phyloP scores from a whole-genome alignment of 30 jellyfish, hydroid and myxozoan species.

The Cassiopea xamachana region DNA sequence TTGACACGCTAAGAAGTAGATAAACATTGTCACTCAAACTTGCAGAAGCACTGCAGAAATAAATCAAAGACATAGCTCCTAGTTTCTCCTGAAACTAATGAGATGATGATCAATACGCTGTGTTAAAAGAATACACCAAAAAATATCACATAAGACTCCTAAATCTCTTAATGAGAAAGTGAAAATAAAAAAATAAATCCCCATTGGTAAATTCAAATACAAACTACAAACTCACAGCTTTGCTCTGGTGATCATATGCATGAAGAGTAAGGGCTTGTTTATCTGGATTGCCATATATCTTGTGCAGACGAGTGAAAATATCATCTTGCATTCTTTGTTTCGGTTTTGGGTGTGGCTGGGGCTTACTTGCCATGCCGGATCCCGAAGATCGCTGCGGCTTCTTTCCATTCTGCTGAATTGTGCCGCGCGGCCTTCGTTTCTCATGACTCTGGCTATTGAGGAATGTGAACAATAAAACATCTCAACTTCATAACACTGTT shows the following conservation, averaged over 20 bases:
- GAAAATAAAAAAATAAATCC: no score
- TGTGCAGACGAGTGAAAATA: constrained; percentile 52
- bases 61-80: no score
- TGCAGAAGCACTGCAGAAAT: no score
- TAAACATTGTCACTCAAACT: no score
- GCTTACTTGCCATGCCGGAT: background rate
- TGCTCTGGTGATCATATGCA: background rate
- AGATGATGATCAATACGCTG: no score
- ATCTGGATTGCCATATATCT: constrained; percentile 51
- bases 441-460: constrained; percentile 14
- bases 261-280: background rate
- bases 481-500: background rate
- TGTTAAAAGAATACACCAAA: no score
- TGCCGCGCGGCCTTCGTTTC: background rate
- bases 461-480: background rate
- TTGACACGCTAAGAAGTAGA: no score
- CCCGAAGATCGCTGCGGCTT: background rate
- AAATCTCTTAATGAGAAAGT: background rate
- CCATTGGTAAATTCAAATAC: background rate
- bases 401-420: background rate
- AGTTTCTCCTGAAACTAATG: no score
- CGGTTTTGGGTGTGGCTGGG: constrained; percentile 17
- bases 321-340: constrained; percentile 36
- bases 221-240: background rate
- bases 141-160: background rate